Conservation (phyloP, 2,797 vertebrate genomes). For the Spea hammondii region DNA sequence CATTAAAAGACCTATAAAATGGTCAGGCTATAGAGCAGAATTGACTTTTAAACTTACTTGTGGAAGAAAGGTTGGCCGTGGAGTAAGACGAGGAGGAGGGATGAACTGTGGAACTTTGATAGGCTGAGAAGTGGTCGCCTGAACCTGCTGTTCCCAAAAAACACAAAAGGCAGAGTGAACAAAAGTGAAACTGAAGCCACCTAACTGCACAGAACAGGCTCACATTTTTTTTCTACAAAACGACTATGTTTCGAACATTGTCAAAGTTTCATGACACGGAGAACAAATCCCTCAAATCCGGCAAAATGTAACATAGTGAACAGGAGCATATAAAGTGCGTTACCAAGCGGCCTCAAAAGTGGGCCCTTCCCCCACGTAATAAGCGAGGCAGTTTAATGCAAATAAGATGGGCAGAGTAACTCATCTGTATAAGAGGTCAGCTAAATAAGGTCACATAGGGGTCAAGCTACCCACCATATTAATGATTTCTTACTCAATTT, state of each 20-base stretch:
- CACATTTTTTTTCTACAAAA: not conserved
- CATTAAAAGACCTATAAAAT: not conserved
- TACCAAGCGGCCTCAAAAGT: not conserved
- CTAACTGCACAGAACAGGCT: not conserved
- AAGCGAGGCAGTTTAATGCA: not conserved
- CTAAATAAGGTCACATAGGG: not conserved
- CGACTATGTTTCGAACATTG: no score
- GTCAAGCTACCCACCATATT: not conserved
- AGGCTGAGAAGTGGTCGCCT: conserved; percentile 89
- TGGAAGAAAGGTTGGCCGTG: conserved; percentile 95
- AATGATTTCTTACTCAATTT: not conserved
- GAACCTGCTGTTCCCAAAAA: conserved; percentile 85
- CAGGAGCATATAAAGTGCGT: not conserved
- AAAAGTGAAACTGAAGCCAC: not conserved
- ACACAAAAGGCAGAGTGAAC: not conserved
- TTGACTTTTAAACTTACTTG: conserved; percentile 78
- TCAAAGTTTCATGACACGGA: not conserved
- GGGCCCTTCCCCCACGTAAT: not conserved
- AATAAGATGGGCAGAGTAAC: not conserved
- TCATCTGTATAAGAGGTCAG: not conserved
- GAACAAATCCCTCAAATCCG: no score
- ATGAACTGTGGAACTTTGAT: conserved; percentile 99
- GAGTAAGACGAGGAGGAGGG: conserved; percentile 97
- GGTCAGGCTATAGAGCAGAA: no score
- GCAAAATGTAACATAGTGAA: no score